Evolutionary conservation across 2,113 vertebrate genomes (phyloP).

Genomic region (Tichodroma muraria): DNA sequence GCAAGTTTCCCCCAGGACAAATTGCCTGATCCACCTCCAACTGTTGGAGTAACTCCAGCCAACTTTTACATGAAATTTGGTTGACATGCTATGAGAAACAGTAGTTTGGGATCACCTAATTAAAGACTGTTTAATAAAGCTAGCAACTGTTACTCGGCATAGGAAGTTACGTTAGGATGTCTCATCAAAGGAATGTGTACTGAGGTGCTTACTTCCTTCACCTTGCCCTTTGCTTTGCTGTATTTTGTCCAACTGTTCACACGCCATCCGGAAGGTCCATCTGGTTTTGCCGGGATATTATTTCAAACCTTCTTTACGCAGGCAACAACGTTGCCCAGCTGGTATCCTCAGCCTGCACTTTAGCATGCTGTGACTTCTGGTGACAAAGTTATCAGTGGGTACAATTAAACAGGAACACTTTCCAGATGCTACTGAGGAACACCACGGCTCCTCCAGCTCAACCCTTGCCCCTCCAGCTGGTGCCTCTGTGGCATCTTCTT

Average conservation of each 20-base stretch:
- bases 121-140: not conserved
- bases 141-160: not conserved
- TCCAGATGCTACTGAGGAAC: not conserved
- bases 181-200: not conserved
- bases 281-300: not conserved
- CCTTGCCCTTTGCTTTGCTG: not conserved
- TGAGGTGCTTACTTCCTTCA: not conserved
- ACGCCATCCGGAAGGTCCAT: accelerated
- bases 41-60: not conserved
- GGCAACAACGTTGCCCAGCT: not conserved
- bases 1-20: not conserved
- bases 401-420: not conserved
- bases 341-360: not conserved
- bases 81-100: not conserved
- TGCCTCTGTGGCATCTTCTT: not conserved
- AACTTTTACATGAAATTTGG: not conserved
- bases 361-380: not conserved
- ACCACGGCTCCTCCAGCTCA: not conserved
- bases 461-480: not conserved
- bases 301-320: not conserved
- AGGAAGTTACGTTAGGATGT: not conserved
- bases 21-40: not conserved
- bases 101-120: not conserved
- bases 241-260: not conserved
- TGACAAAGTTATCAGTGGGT: not conserved